A percentile compares a stretch with the other conserved stretches of the same genome.
Evolutionary conservation across 2,113 vertebrate species (phyloP).

Genomic region (Rhinolophus ferrumequinum): DNA sequence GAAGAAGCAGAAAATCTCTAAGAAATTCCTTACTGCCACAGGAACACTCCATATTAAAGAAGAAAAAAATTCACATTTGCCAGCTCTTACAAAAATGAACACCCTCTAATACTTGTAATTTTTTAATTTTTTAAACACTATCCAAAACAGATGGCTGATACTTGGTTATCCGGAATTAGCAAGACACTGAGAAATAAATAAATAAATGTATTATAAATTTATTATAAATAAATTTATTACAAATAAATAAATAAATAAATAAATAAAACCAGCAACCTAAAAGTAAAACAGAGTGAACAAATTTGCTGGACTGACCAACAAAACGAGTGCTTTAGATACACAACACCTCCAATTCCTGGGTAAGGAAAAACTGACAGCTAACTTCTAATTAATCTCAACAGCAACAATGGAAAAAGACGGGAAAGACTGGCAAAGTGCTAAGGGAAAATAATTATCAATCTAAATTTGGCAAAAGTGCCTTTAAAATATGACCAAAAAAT

Average conservation of each 20-base stretch:
- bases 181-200: background rate
- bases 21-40: background rate
- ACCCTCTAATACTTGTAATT: background rate
- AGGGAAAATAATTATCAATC: background rate
- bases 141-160: background rate
- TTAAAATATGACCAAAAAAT: background rate
- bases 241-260: too few species aligned
- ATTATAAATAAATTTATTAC: too few species aligned
- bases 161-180: background rate
- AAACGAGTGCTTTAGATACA: background rate
- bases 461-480: background rate
- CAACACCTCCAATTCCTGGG: background rate
- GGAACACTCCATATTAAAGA: background rate
- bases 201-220: too few species aligned
- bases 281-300: background rate
- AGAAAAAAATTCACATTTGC: background rate
- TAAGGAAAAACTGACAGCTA: background rate
- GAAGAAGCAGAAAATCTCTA: background rate
- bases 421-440: background rate
- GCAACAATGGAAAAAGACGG: background rate
- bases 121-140: background rate
- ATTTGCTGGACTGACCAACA: background rate
- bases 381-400: background rate
- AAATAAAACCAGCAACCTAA: background rate
- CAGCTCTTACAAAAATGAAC: conserved; percentile 11